Evolutionary conservation across 2,797 vertebrate genomes (phyloP).

Genomic region (Coregonus sp.): DNA sequence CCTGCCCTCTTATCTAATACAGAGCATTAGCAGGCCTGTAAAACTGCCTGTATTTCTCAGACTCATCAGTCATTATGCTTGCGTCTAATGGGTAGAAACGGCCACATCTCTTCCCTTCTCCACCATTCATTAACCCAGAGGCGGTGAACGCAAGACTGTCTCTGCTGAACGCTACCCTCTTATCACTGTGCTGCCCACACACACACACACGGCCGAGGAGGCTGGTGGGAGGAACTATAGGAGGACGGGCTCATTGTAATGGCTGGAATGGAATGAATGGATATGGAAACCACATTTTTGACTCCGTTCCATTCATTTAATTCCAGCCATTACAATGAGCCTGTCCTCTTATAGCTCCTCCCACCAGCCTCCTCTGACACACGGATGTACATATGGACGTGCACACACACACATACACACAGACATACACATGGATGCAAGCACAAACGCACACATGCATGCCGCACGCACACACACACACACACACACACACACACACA

Average conservation of each 20-base stretch:
- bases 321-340: too few relatives aligned
- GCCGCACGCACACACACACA: constrained; percentile 38
- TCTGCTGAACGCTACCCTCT: background rate
- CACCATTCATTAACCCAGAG: constrained; percentile 70
- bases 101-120: constrained; percentile 42
- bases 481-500: constrained; percentile 21
- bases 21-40: constrained; percentile 36
- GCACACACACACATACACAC: background rate
- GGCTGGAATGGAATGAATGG: too few relatives aligned
- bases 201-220: background rate
- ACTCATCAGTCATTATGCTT: constrained; percentile 63
- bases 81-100: constrained; percentile 55
- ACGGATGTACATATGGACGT: background rate
- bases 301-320: too few relatives aligned
- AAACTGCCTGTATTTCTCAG: constrained; percentile 29
- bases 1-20: constrained; percentile 35
- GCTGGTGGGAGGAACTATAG: too few relatives aligned
- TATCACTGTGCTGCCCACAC: constrained; percentile 31
- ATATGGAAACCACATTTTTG: too few relatives aligned
- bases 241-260: too few relatives aligned
- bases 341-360: too few relatives aligned
- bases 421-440: constrained; percentile 31
- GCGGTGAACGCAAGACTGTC: background rate
- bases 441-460: constrained; percentile 37
- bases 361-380: background rate